A percentile compares a stretch with the other conserved stretches of the same genome.
phyloP scores from a whole-genome alignment of 37 sponge, comb jelly and placozoan genomes.

The Amphimedon queenslandica region DNA sequence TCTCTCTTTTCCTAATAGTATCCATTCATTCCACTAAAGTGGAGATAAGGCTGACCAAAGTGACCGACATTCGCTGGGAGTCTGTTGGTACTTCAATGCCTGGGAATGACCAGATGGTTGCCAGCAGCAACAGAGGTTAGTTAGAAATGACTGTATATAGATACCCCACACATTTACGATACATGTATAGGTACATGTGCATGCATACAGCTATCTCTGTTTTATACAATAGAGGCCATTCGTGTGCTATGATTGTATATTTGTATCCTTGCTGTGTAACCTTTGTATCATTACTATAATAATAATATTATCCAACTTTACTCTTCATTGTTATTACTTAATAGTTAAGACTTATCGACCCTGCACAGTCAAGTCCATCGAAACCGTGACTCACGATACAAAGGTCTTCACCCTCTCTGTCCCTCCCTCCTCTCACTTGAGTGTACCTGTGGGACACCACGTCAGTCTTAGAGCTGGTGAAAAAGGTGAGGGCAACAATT shows the following conservation, averaged over 20 bases:
- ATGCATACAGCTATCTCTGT: too few species aligned
- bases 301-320: neutral
- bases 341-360: constrained; percentile 40
- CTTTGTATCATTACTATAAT: neutral
- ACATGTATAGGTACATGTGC: too few species aligned
- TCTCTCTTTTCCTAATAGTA: too few species aligned
- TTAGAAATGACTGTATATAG: too few species aligned
- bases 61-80: constrained; percentile 21
- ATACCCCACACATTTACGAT: too few species aligned
- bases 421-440: constrained; percentile 51
- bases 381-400: constrained; percentile 66
- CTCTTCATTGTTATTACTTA: too few species aligned
- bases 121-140: constrained; percentile 37
- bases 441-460: constrained; percentile 82
- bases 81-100: constrained; percentile 23
- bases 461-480: constrained; percentile 40
- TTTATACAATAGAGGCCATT: too few species aligned
- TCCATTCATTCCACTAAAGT: constrained; percentile 1
- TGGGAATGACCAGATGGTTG: constrained; percentile 6
- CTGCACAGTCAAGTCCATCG: constrained; percentile 31
- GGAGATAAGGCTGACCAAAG: constrained; percentile 36
- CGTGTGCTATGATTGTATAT: too few species aligned
- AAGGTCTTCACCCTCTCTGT: constrained; percentile 67
- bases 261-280: neutral
- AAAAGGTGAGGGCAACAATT: constrained; percentile 30